Evolutionary conservation across 2,888 invertebrate species (phyloP), one percentile per base, ranked within the genome.

Genomic region (Heliconius erato): DNA sequence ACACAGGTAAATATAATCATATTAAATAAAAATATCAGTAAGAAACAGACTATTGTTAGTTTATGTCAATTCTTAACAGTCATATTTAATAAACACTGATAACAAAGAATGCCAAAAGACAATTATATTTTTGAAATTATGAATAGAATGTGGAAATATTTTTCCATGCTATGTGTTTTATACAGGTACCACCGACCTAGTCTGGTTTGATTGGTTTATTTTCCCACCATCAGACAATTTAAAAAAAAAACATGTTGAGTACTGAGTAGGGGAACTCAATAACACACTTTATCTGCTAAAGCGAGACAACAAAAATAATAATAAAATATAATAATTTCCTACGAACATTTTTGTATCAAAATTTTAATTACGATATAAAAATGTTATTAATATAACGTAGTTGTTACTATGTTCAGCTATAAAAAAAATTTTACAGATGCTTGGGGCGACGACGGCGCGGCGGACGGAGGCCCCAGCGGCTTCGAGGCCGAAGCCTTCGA

Each of bases 401-500:
- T 71, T 72, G 23, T n/a, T 44, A 35, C 28, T 19, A 79, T 54
- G 59, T 28, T 6, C 44, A 54, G 7, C 54, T 54, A 19, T 54
- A 19, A 19, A 19, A 6, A 54, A 54, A 54, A 54, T 76, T 16
- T 67, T 67, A 32, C 84, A 94, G 95, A 91, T 71, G 95, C 93
- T 2, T 95, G 95, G 95, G 91, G 95, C 71, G 92, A 94, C 11
- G 92, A 91, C 49, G 89, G 86, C 44, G 49, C 88, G 19, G 85
- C 87, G 12, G 94, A 93, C 19, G 90, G 89, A 32, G 89, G 81
- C 71, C 92, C 92, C 82, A 97, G 97, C 2, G 98, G 98, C 77
- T 98, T 97, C 78, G 96, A 96, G 81, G 97, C 98, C 79, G 98
- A 98, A 85, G 97, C 97, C 0, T 98, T 98, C 88, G 98, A 98